These are phyloP conservation scores for Tor tambroides DNA, from an alignment of 2,113 vertebrate species.

Conservation along the genomic window DNA sequence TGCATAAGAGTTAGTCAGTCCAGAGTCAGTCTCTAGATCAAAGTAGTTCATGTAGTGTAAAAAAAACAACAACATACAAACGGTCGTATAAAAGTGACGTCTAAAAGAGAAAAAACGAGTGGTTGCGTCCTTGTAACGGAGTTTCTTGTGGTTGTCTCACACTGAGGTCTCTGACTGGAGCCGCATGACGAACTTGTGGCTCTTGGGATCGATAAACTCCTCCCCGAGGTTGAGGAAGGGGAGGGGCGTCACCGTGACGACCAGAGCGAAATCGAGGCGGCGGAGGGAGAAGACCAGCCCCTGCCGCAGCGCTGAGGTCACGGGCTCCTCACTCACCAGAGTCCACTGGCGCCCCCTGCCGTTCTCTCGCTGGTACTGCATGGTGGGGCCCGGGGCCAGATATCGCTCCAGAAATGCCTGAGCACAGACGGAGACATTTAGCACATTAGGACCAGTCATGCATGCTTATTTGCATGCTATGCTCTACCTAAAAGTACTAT, in stretches of 20 bases:
- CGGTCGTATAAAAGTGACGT: constrained; percentile 25
- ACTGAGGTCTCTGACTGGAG: constrained; percentile 95
- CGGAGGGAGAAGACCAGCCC: constrained; percentile 87
- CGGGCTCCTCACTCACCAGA: constrained; percentile 90
- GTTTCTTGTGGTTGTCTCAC: constrained; percentile 59
- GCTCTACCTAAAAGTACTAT: neutral
- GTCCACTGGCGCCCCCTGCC: constrained; percentile 91
- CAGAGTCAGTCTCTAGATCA: neutral
- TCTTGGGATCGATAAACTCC: constrained; percentile 94
- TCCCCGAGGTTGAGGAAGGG: constrained; percentile 89
- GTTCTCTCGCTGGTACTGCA: constrained; percentile 90
- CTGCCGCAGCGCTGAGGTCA: constrained; percentile 83
- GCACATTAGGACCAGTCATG: neutral
- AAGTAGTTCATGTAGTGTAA: constrained; percentile 12
- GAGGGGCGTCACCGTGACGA: constrained; percentile 86
- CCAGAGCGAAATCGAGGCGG: constrained; percentile 89
- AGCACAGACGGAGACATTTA: neutral
- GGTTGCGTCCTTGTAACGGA: constrained; percentile 34
- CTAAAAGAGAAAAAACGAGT: constrained; percentile 40
- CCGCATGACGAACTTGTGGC: constrained; percentile 96
- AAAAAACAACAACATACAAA: neutral
- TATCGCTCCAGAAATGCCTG: constrained; percentile 93
- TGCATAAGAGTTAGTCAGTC: neutral
- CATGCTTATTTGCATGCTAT: neutral
- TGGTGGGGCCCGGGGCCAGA: constrained; percentile 85